Evolutionary conservation across 2,888 invertebrate genomes (phyloP).

Genomic region (Eugnorisma glareosa): DNA sequence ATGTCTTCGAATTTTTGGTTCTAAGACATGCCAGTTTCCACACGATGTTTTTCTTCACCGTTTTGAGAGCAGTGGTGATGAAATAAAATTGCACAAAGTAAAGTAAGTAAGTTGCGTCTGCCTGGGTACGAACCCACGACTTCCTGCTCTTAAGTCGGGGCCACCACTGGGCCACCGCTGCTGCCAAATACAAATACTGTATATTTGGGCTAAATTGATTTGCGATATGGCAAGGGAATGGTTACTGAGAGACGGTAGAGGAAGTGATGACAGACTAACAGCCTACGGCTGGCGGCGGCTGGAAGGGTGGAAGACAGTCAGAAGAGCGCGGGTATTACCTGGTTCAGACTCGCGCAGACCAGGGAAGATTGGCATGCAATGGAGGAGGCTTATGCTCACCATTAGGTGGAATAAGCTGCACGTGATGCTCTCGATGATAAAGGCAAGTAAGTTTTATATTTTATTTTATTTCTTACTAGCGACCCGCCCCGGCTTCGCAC

Average conservation of each 20-base stretch:
- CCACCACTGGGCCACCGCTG: too few relatives aligned
- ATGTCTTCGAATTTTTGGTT: too few relatives aligned
- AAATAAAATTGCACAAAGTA: too few relatives aligned
- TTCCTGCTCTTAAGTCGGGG: too few relatives aligned
- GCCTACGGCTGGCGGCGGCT: neutral
- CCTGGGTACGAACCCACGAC: too few relatives aligned
- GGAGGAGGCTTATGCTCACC: neutral
- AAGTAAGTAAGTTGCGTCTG: too few relatives aligned
- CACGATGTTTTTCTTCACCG: too few relatives aligned
- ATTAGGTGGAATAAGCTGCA: neutral
- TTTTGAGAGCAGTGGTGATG: too few relatives aligned
- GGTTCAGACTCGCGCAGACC: neutral
- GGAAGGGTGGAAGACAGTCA: neutral
- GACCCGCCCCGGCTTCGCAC: too few relatives aligned
- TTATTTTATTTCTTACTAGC: too few relatives aligned
- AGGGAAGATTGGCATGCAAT: neutral
- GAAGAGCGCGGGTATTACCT: neutral
- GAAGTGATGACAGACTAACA: neutral
- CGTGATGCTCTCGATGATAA: neutral
- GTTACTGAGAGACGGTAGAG: neutral
- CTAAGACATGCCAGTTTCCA: too few relatives aligned
- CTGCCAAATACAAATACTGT: too few relatives aligned
- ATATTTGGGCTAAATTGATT: neutral
- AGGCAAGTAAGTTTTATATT: neutral
- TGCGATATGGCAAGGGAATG: neutral